Conservation (phyloP, 2,888 invertebrate genomes). For the Anaspis maculata region DNA sequence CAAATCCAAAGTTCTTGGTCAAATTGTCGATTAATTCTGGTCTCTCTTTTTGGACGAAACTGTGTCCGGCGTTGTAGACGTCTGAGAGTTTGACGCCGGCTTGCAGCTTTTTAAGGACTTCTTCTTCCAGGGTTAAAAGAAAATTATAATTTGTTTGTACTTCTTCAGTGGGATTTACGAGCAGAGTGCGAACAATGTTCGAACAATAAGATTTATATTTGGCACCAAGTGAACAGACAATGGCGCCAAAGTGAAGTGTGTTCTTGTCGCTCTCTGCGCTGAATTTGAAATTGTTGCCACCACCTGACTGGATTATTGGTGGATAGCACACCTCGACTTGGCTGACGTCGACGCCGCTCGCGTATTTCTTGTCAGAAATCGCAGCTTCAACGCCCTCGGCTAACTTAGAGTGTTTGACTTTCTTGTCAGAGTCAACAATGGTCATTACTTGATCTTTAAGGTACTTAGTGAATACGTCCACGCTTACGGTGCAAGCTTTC, state of each 20-base stretch:
- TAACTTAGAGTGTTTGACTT: conserved; percentile 92
- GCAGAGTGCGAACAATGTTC: conserved; percentile 90
- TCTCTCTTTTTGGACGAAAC: conserved; percentile 77
- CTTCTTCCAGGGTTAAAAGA: conserved; percentile 81
- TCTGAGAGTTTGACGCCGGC: conserved; percentile 76
- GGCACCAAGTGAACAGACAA: conserved; percentile 89
- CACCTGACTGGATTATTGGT: conserved; percentile 97
- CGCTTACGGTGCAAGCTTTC: conserved; percentile 87
- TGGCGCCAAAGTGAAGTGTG: conserved; percentile 88
- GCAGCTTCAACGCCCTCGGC: conserved; percentile 93
- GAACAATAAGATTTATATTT: conserved; percentile 98
- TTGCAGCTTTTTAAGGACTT: conserved; percentile 74
- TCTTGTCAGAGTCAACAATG: conserved; percentile 96
- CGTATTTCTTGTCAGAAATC: conserved; percentile 92
- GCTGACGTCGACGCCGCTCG: conserved; percentile 77
- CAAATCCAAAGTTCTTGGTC: conserved; percentile 94
- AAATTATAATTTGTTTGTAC: conserved; percentile 87
- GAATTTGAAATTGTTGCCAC: conserved; percentile 91
- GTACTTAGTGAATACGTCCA: conserved; percentile 93
- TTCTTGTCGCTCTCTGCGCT: conserved; percentile 93
- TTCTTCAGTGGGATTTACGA: conserved; percentile 84
- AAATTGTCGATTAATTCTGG: conserved; percentile 79
- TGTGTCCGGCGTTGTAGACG: conserved; percentile 78
- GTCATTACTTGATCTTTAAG: conserved; percentile 97
- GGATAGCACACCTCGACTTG: conserved; percentile 97